Conservation (phyloP, 1,140 invertebrate species). For the Acyrthosiphon pisum region DNA sequence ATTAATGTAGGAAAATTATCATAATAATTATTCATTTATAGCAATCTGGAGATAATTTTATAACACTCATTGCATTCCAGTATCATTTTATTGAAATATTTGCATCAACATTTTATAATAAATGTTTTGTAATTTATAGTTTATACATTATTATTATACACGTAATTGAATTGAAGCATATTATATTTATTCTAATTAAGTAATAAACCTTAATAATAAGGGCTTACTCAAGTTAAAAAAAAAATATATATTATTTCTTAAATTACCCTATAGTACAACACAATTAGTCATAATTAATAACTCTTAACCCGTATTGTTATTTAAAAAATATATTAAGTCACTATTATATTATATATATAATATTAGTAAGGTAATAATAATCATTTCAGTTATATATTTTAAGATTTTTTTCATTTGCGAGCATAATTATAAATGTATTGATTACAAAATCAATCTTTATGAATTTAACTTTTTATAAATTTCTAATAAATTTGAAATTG, state of each 20-base stretch:
- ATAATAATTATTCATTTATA: slow-evolving; percentile 21
- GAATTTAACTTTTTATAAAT: too few species aligned
- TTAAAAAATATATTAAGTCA: too few species aligned
- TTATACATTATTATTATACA: neutral
- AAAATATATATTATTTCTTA: neutral
- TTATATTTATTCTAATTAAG: neutral
- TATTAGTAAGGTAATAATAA: too few species aligned
- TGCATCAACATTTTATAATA: neutral
- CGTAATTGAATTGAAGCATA: neutral
- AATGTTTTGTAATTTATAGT: slow-evolving; percentile 7
- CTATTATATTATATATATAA: too few species aligned
- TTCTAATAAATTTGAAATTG: too few species aligned
- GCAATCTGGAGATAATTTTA: slow-evolving; percentile 14
- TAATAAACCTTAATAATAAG: slow-evolving; percentile 4
- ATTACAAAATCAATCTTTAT: too few species aligned
- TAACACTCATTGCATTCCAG: neutral
- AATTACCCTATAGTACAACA: neutral
- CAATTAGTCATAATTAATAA: neutral
- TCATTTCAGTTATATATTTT: too few species aligned
- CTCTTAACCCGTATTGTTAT: neutral
- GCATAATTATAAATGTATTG: too few species aligned
- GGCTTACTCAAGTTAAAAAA: neutral
- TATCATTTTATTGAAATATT: slow-evolving; percentile 40
- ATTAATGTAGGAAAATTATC: slow-evolving; percentile 39
- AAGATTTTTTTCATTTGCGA: too few species aligned